phyloP scores from a whole-genome alignment of 2,113 vertebrate genomes.

The Cyanistes caeruleus region DNA sequence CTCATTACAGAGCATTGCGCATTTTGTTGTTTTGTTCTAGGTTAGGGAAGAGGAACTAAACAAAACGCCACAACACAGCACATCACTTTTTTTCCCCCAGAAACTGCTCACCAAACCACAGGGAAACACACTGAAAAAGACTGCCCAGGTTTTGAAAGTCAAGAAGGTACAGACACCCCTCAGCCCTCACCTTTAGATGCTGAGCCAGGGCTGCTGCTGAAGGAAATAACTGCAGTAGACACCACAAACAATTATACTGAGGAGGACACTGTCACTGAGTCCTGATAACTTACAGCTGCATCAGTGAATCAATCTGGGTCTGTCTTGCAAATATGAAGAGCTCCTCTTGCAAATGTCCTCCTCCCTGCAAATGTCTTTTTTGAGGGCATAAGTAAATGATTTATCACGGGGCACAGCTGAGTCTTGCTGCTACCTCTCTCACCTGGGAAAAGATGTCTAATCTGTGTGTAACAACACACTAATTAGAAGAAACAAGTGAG shows the following conservation, averaged over 20 bases:
- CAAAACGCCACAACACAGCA: conserved; percentile 54
- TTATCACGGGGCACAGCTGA: neutral
- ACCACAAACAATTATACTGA: neutral
- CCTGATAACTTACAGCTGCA: conserved; percentile 54
- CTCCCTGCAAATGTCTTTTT: neutral
- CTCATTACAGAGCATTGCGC: neutral
- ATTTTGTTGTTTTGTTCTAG: conserved; percentile 55
- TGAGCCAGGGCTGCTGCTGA: neutral
- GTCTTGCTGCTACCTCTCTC: neutral
- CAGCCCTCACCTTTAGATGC: neutral
- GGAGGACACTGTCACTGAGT: neutral
- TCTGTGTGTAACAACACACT: neutral
- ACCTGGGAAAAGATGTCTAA: neutral
- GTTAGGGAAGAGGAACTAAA: conserved; percentile 76
- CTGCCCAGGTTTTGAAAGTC: neutral
- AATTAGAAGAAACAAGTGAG: neutral
- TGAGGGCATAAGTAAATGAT: neutral
- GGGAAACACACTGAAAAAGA: neutral
- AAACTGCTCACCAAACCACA: neutral
- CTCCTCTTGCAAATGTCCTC: neutral
- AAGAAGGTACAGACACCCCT: neutral
- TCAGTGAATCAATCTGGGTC: neutral
- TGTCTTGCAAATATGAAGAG: neutral
- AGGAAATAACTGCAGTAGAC: neutral
- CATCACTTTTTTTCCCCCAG: neutral